Evolutionary conservation across 2,797 vertebrate species (phyloP).

Genomic region (Numenius phaeopus): DNA sequence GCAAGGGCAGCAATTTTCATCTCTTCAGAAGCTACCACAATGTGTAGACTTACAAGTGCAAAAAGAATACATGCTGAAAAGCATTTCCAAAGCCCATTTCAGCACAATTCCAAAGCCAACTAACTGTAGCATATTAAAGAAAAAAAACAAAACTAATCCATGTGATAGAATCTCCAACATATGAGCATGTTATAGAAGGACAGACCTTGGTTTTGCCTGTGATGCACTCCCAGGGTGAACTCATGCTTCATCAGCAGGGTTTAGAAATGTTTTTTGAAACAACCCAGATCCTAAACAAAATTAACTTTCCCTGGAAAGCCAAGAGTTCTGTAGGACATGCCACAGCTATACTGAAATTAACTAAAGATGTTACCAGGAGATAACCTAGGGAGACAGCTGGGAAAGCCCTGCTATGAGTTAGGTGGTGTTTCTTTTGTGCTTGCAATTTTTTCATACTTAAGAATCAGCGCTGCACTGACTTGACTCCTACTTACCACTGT

Average conservation of each 20-base stretch:
- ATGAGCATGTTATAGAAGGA: neutral
- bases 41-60: neutral
- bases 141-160: neutral
- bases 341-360: neutral
- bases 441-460: neutral
- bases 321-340: neutral
- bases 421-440: neutral
- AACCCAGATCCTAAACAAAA: neutral
- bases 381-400: neutral
- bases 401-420: neutral
- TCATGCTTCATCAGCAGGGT: neutral
- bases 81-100: neutral
- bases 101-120: neutral
- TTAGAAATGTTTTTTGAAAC: neutral
- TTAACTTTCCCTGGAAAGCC: neutral
- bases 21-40: neutral
- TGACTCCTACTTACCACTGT: neutral
- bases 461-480: neutral
- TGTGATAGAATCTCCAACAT: neutral
- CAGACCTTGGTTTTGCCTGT: neutral
- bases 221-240: neutral
- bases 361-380: neutral
- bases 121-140: neutral
- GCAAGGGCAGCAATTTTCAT: neutral
- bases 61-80: neutral